Conservation (phyloP, 2,888 invertebrate species). For the Tigriopus californicus region DNA sequence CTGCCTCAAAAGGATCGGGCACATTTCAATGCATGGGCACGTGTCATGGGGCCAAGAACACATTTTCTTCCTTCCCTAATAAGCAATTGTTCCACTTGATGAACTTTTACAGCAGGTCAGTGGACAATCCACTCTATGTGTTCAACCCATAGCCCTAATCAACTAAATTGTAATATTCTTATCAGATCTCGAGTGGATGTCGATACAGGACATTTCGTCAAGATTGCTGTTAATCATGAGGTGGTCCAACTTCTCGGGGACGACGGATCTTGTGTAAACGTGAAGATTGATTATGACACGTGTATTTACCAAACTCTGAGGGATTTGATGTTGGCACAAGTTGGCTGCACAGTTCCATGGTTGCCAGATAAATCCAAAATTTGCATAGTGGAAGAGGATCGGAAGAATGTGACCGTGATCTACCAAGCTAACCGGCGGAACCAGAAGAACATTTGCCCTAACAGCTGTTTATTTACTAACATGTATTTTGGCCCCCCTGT, state of each 20-base stretch:
- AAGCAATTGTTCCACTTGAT: no score
- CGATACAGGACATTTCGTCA: not conserved
- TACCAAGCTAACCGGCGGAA: not conserved
- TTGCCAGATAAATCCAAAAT: not conserved
- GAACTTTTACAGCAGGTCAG: no score
- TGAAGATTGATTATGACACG: not conserved
- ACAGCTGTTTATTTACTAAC: not conserved
- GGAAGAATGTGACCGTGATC: not conserved
- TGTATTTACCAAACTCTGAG: not conserved
- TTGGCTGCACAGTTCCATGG: not conserved
- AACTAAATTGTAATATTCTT: not conserved
- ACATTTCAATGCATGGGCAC: not conserved
- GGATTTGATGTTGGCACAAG: not conserved
- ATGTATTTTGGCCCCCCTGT: constrained; percentile 7
- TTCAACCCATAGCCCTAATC: no score
- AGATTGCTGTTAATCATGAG: not conserved
- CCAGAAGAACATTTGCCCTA: not conserved
- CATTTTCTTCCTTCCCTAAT: not conserved
- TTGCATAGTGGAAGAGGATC: not conserved
- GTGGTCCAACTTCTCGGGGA: not conserved
- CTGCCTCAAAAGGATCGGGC: not conserved
- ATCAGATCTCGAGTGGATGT: constrained; percentile 3
- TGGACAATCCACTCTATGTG: no score
- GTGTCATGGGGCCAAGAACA: not conserved
- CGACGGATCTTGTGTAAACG: not conserved